phyloP scores from a whole-genome alignment of 2,797 vertebrate genomes.

The Sebastes flavidus region DNA sequence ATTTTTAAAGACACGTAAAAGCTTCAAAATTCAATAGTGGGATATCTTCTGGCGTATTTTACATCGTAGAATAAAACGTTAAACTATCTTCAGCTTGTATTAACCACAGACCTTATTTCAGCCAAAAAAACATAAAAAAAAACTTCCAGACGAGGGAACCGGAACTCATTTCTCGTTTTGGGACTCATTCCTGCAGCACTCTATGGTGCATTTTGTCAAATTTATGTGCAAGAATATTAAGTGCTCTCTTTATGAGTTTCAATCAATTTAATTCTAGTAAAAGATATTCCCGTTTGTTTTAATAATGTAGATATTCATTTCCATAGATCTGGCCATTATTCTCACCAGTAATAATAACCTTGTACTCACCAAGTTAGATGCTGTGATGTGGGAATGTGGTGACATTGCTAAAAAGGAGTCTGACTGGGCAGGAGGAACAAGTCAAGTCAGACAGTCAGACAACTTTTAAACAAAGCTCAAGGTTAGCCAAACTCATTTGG shows the following conservation, averaged over 20 bases:
- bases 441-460: neutral
- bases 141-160: too few species aligned
- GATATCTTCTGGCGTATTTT: too few species aligned
- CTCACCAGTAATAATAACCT: neutral
- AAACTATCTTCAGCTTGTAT: too few species aligned
- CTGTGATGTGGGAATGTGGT: neutral
- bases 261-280: neutral
- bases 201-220: neutral
- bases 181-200: too few species aligned
- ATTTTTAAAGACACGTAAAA: too few species aligned
- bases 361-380: neutral
- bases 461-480: neutral
- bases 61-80: too few species aligned
- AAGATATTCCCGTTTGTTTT: neutral
- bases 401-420: neutral
- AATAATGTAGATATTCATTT: neutral
- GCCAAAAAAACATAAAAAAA: too few species aligned
- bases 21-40: too few species aligned
- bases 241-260: neutral
- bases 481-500: neutral
- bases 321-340: neutral
- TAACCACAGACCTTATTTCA: too few species aligned
- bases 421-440: neutral
- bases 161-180: too few species aligned
- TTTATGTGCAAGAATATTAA: neutral